Evolutionary conservation across 2,888 invertebrate genomes (phyloP).

Genomic region (Apamea epomidion): DNA sequence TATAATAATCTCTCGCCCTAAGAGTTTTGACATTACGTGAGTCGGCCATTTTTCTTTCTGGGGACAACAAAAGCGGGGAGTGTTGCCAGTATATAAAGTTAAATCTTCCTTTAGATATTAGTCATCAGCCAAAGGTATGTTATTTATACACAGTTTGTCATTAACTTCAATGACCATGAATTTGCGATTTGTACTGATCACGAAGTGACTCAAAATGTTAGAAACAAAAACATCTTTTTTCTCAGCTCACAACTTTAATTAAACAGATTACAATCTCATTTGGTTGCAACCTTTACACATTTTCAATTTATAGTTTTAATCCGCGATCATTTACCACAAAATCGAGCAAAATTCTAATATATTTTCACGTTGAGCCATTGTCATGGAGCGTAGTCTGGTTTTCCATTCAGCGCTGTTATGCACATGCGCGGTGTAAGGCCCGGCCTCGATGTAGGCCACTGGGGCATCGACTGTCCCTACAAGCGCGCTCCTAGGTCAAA

Average conservation of each 20-base stretch:
- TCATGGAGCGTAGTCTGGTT: slow-evolving; percentile 62
- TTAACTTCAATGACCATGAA: slow-evolving; percentile 45
- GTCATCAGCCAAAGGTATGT: slow-evolving; percentile 58
- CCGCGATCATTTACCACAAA: slow-evolving; percentile 55
- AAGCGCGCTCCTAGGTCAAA: slow-evolving; percentile 76
- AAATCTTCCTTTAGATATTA: slow-evolving; percentile 55
- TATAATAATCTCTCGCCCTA: slow-evolving; percentile 78
- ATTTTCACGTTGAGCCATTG: slow-evolving; percentile 53
- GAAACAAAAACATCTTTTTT: slow-evolving; percentile 19
- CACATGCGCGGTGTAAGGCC: slow-evolving; percentile 80
- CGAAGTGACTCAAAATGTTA: slow-evolving; percentile 44
- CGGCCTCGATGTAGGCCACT: slow-evolving; percentile 81
- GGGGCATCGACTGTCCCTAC: slow-evolving; percentile 84
- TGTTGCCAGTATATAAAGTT: slow-evolving; percentile 75
- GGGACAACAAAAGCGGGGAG: slow-evolving; percentile 80
- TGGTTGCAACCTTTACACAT: slow-evolving; percentile 1
- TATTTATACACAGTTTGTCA: slow-evolving; percentile 59
- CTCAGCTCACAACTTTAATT: not conserved
- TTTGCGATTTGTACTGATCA: slow-evolving; percentile 35
- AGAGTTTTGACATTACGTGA: slow-evolving; percentile 85
- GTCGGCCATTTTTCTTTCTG: slow-evolving; percentile 87
- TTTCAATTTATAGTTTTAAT: slow-evolving; percentile 11
- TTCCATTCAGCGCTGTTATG: slow-evolving; percentile 74
- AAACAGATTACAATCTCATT: slow-evolving; percentile 14
- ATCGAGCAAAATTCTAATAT: slow-evolving; percentile 51